Evolutionary conservation across 1,140 invertebrate genomes (phyloP), one percentile per base, ranked within the genome.

Genomic region (Polyergus mexicanus): DNA sequence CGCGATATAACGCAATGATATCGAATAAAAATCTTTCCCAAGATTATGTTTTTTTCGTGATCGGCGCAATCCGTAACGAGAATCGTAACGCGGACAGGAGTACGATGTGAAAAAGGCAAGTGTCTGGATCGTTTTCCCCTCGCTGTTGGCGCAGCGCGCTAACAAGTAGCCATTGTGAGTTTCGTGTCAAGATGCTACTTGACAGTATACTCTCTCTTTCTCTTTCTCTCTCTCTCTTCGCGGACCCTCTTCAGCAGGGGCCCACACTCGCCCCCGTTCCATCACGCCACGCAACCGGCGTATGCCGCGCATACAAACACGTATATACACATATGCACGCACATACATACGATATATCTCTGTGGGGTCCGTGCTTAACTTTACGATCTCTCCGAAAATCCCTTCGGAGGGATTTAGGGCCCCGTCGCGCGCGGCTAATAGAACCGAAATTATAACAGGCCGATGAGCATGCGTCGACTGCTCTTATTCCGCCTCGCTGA

Each of bases 381-480:
- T 94, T 94, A 94, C 93, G 93, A 94, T 94, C 93, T 94, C 93
- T 94, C 92, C 71, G 87, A 92, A 83, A 94, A 93, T 92, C 93
- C 93, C 91, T 91, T 77, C 87, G 75, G 91, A 54, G 69, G 25
- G 25, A 28, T 90, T 92, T 91, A 92, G 89, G 89, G 90, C 87
- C 85, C 85, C 89, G 60, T 87, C 87, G 83, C 76, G 86, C 86
- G 85, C 86, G 88, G 86, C 93, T 94, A 95, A 94, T 94, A 94
- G 94, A 94, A 92, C 93, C 92, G 89, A 95, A 94, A 95, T 95
- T 95, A 95, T 95, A 95, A 95, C 94, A 94, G 94, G 83, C 93
- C 94, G 92, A 93, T 95, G 94, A 94, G 92, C 94, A 94, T 94
- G 94, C 92, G 94, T 95, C 94, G 94, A 95, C 94, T 95, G 94